Evolutionary conservation across 2,113 vertebrate genomes (phyloP), one percentile per base, ranked within the genome.

Genomic region (Phalacrocorax pelagicus): DNA sequence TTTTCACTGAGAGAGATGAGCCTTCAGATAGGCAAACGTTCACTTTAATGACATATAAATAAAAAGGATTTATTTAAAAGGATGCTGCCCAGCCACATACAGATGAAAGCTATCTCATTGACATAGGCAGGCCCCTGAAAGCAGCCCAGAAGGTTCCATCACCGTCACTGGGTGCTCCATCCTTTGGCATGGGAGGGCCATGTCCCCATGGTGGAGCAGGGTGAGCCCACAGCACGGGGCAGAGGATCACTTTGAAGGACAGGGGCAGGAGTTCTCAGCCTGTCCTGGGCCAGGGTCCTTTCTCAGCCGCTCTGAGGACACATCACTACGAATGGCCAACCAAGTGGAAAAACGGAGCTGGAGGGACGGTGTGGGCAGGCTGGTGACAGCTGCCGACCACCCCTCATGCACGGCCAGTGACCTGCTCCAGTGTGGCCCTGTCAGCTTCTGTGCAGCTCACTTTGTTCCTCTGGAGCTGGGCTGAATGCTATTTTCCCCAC

Each of bases 351-450:
- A 44, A 3, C 1, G 5, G 73, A 73, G 13, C 80, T 49, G 51
- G 5, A 36, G n/a, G 10, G n/a, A 61, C 15, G 6, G 30, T 1
- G 4, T 1, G 3, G 49, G 34, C 38, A 79, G 59, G 66, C 18
- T 61, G 47, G n/a, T 67, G 58, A 32, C 2, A 5, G 20, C 65
- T 66, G 58, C 38, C 2, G 3, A 44, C 10, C 2, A 2, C 30
- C 59, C n/a, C 40, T 55, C 47, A 66, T 0, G 1, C 15, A 34
- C 1, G 2, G 52, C 59, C 80, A 34, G 59, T 1, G 6, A 67
- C 73, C 17, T 55, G 66, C 66, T 79, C 66, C 30, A 40, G 72
- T 2, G 3, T 10, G 11, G 46, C 52, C 0, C 0, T 11, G 22
- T 7, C 73, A 62, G 54, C 66, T 73, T 49, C 67, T 51, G 19